Conservation (phyloP, 1,140 invertebrate genomes). For the Bombus balteatus region DNA sequence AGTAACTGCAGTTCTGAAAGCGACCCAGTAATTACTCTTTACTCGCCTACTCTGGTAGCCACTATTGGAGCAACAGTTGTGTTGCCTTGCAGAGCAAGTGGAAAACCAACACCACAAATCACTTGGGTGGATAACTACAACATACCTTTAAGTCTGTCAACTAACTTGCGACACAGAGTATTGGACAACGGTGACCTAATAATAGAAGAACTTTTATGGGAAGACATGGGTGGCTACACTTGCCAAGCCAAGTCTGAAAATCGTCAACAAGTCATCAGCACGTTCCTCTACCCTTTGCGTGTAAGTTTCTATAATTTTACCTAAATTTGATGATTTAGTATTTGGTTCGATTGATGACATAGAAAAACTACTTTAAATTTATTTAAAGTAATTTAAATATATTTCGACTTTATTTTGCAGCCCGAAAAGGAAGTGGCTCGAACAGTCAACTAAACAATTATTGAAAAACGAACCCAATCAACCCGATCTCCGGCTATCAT, state of each 20-base stretch:
- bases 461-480: background rate
- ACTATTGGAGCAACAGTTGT: slow-evolving; percentile 85
- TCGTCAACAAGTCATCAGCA: slow-evolving; percentile 51
- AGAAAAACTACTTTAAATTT: background rate
- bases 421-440: slow-evolving; percentile 24
- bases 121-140: slow-evolving; percentile 86
- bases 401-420: background rate
- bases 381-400: background rate
- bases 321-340: background rate
- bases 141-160: slow-evolving; percentile 79
- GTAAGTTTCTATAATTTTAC: slow-evolving; percentile 45
- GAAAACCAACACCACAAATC: slow-evolving; percentile 85
- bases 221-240: slow-evolving; percentile 90
- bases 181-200: slow-evolving; percentile 88
- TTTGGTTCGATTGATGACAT: background rate
- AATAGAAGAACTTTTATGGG: slow-evolving; percentile 88
- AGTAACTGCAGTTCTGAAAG: slow-evolving; percentile 44
- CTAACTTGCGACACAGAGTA: slow-evolving; percentile 83
- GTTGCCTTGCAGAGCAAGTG: slow-evolving; percentile 88
- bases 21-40: slow-evolving; percentile 61
- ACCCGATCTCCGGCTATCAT: slow-evolving; percentile 1
- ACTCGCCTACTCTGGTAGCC: slow-evolving; percentile 74
- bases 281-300: slow-evolving; percentile 66
- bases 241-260: slow-evolving; percentile 87
- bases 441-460: slow-evolving; percentile 17